Conservation (phyloP, 1,140 invertebrate species). For the Polyergus mexicanus region DNA sequence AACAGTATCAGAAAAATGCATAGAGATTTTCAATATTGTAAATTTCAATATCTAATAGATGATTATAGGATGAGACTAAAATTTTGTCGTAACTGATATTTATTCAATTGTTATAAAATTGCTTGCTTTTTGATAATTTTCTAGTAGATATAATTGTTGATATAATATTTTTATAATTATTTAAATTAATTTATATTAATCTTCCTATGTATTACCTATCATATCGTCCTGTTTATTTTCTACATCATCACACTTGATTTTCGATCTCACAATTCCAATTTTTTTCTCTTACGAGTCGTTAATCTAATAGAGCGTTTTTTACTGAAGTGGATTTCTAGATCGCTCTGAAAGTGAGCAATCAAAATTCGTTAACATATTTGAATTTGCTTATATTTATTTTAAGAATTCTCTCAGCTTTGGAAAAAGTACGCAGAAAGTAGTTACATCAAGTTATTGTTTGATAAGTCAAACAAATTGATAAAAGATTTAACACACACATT, state of each 20-base stretch:
- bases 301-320: not conserved
- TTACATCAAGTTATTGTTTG: not conserved
- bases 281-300: not conserved
- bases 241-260: not conserved
- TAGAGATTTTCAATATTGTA: not conserved
- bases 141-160: not conserved
- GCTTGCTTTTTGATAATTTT: not conserved
- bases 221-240: not conserved
- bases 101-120: not conserved
- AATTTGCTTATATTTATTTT: not conserved
- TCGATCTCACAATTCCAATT: not conserved
- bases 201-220: not conserved
- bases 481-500: too few relatives aligned
- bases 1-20: not conserved
- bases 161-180: not conserved
- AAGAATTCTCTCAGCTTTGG: not conserved
- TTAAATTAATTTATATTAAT: conserved; percentile 1
- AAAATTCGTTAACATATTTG: not conserved
- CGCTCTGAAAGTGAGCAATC: not conserved
- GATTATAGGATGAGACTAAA: not conserved
- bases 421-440: not conserved
- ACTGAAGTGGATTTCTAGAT: not conserved
- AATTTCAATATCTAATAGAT: not conserved
- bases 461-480: not conserved
- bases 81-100: not conserved